phyloP scores from a whole-genome alignment of 2,888 invertebrate species.

The Nyleta sp. region DNA sequence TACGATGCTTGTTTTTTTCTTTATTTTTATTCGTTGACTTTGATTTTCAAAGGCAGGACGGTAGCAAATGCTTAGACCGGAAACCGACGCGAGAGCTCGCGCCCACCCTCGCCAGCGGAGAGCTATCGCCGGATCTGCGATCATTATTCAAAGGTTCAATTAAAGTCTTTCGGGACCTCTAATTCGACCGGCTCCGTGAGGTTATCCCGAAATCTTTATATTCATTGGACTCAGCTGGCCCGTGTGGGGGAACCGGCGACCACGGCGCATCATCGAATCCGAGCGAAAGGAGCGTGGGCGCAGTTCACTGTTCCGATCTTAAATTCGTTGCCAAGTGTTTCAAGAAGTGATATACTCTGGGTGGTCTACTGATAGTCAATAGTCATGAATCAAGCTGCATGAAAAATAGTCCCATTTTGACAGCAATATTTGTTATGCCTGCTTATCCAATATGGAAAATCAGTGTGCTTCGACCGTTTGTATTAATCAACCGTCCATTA shows the following conservation, averaged over 20 bases:
- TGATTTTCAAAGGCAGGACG: constrained; percentile 50
- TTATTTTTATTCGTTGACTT: constrained; percentile 49
- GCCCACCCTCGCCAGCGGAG: constrained; percentile 46
- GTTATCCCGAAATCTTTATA: constrained; percentile 79
- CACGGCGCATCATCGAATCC: constrained; percentile 70
- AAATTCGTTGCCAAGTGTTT: constrained; percentile 75
- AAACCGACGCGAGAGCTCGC: constrained; percentile 55
- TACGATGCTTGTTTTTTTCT: too few species aligned
- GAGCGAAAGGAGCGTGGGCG: constrained; percentile 76
- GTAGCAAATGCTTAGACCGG: constrained; percentile 57
- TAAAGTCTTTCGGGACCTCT: constrained; percentile 79
- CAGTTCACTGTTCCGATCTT: constrained; percentile 77
- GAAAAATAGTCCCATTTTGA: constrained; percentile 72
- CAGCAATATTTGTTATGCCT: constrained; percentile 54
- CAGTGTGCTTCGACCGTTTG: constrained; percentile 10
- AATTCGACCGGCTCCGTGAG: constrained; percentile 77
- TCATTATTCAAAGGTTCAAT: constrained; percentile 82
- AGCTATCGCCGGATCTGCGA: constrained; percentile 76
- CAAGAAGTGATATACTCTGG: constrained; percentile 77
- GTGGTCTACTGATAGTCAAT: constrained; percentile 76
- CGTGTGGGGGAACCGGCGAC: constrained; percentile 49
- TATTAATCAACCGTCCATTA: constrained; percentile 24
- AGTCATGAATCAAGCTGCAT: constrained; percentile 77
- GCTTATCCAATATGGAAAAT: constrained; percentile 38
- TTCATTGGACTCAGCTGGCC: constrained; percentile 79